A percentile compares a stretch with the other conserved stretches of the same genome.
These are phyloP conservation scores for Aspidiotus destructor DNA, from an alignment of 2,888 invertebrate genomes.

Conservation along the genomic window DNA sequence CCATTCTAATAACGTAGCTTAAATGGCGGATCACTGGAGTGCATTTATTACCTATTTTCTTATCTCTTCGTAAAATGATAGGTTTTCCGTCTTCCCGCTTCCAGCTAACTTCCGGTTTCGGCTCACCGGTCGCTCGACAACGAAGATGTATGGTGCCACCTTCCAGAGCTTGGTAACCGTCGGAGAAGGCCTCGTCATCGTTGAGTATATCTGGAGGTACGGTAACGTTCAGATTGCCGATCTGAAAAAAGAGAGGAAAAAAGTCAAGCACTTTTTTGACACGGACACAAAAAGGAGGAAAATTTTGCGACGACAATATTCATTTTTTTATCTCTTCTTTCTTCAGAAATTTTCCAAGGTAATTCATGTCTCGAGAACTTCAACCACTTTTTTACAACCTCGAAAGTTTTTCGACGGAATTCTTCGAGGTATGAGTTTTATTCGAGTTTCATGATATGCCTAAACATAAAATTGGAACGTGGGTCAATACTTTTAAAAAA, in stretches of 20 bases:
- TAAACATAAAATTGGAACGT: too few relatives aligned
- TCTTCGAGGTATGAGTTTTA: too few relatives aligned
- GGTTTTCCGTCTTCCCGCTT: conserved; percentile 65
- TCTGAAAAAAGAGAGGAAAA: conserved; percentile 47
- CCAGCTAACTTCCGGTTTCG: conserved; percentile 70
- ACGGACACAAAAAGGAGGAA: too few relatives aligned
- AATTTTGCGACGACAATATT: too few relatives aligned
- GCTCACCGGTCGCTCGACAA: conserved; percentile 72
- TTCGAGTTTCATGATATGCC: too few relatives aligned
- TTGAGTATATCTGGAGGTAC: conserved; percentile 78
- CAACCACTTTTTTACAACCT: too few relatives aligned
- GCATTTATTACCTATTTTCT: conserved; percentile 52
- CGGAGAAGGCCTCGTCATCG: conserved; percentile 52
- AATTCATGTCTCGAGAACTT: too few relatives aligned
- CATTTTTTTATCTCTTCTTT: too few relatives aligned
- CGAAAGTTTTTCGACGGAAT: too few relatives aligned
- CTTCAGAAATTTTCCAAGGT: too few relatives aligned
- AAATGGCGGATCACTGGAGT: background rate
- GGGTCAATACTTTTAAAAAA: too few relatives aligned
- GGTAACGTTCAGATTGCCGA: conserved; percentile 75
- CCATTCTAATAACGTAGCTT: background rate
- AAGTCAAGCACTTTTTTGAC: too few relatives aligned
- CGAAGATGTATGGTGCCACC: conserved; percentile 65
- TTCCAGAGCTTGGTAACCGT: conserved; percentile 66
- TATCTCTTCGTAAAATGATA: conserved; percentile 56